Percentiles rank a stretch among this genome's conserved stretches.
Evolutionary conservation across 2,888 invertebrate genomes (phyloP).

Genomic region (Platypus cylindrus): DNA sequence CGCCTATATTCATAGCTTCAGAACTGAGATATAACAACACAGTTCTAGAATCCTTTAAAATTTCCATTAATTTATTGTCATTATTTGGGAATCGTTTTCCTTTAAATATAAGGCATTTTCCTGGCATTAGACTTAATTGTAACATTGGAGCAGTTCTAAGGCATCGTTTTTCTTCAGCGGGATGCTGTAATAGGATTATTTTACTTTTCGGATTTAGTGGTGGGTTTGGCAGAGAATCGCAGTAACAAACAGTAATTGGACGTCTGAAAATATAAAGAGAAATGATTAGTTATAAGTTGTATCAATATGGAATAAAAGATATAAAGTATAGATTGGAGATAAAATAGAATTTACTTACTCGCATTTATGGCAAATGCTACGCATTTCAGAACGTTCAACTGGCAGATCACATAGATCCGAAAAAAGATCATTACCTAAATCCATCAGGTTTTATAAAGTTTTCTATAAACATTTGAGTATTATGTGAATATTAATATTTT

Average conservation of each 20-base stretch:
- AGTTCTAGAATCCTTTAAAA: conserved; percentile 53
- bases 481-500: no score
- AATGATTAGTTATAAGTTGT: conserved; percentile 1
- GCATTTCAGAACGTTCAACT: conserved; percentile 63
- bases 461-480: no score
- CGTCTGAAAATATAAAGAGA: conserved; percentile 44
- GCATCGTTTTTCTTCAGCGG: conserved; percentile 83
- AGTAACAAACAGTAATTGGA: conserved; percentile 83
- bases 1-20: conserved; percentile 45
- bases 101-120: conserved; percentile 65
- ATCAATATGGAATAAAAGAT: neutral
- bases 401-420: conserved; percentile 60
- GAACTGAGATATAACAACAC: conserved; percentile 71
- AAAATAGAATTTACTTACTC: conserved; percentile 45
- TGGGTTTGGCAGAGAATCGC: conserved; percentile 61
- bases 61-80: conserved; percentile 50
- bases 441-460: conserved; percentile 8
- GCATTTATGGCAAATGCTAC: conserved; percentile 60
- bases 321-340: no score
- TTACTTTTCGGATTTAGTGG: conserved; percentile 55
- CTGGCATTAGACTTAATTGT: conserved; percentile 55
- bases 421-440: conserved; percentile 41
- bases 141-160: conserved; percentile 85
- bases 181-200: conserved; percentile 79
- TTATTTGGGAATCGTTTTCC: conserved; percentile 75